Conservation (phyloP, 1,140 invertebrate species). For the Drosophila carrolli region DNA sequence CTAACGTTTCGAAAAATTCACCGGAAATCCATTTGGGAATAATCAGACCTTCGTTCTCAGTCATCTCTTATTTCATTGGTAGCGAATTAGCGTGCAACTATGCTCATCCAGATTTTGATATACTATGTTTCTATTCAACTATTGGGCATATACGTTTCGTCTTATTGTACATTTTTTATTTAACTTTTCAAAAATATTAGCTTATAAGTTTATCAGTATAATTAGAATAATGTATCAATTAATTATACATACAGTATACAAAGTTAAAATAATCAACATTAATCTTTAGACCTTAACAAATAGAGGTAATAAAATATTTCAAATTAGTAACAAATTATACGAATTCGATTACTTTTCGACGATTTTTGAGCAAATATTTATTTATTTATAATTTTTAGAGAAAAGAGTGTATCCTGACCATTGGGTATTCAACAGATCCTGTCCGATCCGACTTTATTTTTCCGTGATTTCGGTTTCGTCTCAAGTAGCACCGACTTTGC, state of each 20-base stretch:
- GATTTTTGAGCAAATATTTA: too few species aligned
- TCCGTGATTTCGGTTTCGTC: conserved; percentile 5
- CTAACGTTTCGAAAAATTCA: conserved; percentile 9
- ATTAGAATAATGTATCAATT: too few species aligned
- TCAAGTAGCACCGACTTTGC: conserved; percentile 32
- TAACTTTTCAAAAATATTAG: too few species aligned
- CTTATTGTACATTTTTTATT: too few species aligned
- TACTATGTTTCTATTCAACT: not conserved
- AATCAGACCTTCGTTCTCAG: conserved; percentile 12
- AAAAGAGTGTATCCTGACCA: not conserved
- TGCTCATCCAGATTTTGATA: not conserved
- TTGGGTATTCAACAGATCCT: not conserved
- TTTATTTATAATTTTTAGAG: too few species aligned
- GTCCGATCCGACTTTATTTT: not conserved
- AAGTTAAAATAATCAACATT: too few species aligned
- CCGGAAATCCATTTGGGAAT: conserved; percentile 14
- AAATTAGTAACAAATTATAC: too few species aligned
- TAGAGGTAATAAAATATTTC: too few species aligned
- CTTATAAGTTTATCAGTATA: too few species aligned
- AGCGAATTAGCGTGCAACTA: conserved; percentile 15
- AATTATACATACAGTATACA: too few species aligned
- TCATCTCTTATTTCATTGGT: conserved; percentile 6
- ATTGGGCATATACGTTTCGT: not conserved
- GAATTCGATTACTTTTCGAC: too few species aligned
- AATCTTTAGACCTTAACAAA: too few species aligned